Conservation (phyloP, 2,888 invertebrate species). For the Aplocera efformata region DNA sequence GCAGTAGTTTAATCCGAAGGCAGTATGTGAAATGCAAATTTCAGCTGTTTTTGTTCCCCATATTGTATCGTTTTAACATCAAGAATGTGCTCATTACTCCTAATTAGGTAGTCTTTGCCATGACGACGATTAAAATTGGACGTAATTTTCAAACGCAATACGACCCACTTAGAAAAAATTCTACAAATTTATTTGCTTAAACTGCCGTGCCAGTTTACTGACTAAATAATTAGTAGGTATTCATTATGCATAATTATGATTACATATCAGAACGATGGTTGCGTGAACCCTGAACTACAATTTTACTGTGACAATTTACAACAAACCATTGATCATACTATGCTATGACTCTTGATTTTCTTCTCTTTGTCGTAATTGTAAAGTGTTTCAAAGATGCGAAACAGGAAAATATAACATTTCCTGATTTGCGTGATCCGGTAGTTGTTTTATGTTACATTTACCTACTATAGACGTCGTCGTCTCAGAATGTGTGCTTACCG, state of each 20-base stretch:
- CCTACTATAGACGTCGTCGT: conserved; percentile 8
- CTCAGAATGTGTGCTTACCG: conserved; percentile 1
- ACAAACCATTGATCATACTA: too few relatives aligned
- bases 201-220: conserved; percentile 24
- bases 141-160: too few relatives aligned
- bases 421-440: conserved; percentile 22
- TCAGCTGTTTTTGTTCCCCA: too few relatives aligned
- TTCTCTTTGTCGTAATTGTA: not conserved
- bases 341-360: too few relatives aligned
- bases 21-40: too few relatives aligned
- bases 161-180: not conserved
- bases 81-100: too few relatives aligned
- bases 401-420: conserved; percentile 24
- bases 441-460: conserved; percentile 13
- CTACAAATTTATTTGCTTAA: conserved; percentile 15
- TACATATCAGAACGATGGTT: conserved; percentile 13
- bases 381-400: conserved; percentile 14
- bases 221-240: conserved; percentile 19
- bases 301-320: not conserved
- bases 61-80: too few relatives aligned
- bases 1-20: too few relatives aligned
- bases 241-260: conserved; percentile 25
- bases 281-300: not conserved
- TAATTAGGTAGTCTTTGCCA: too few relatives aligned
- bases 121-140: too few relatives aligned